Percentiles rank a stretch among this genome's conserved stretches.
These are phyloP conservation scores for Kradibia gibbosae DNA, from an alignment of 1,140 invertebrate species.

Conservation along the genomic window DNA sequence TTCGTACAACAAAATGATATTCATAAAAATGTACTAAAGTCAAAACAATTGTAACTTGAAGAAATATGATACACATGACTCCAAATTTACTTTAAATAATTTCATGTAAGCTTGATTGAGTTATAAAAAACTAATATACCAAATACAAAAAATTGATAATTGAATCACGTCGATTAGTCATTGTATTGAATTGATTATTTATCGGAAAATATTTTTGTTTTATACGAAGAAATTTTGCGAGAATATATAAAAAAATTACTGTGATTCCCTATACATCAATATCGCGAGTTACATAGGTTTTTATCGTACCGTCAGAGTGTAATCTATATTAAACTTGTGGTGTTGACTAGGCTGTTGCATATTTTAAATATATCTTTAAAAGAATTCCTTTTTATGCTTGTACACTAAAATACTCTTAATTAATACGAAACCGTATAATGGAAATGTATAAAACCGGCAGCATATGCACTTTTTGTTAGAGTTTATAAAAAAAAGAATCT, in stretches of 20 bases:
- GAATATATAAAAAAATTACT: slow-evolving; percentile 2
- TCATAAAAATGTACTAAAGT: neutral
- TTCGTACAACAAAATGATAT: neutral
- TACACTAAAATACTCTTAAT: neutral
- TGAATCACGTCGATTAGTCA: neutral
- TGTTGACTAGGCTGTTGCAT: neutral
- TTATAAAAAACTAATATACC: neutral
- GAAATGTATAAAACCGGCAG: neutral
- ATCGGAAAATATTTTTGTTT: neutral
- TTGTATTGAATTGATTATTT: neutral
- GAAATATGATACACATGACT: neutral
- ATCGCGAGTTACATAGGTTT: slow-evolving; percentile 19
- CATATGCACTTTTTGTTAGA: neutral
- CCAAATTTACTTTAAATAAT: neutral
- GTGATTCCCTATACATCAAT: slow-evolving; percentile 1
- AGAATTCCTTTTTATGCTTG: neutral
- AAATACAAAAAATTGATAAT: neutral
- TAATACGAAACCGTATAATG: neutral
- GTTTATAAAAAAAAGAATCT: neutral
- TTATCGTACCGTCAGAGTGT: slow-evolving; percentile 7
- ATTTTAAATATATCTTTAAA: slow-evolving; percentile 9
- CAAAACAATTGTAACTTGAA: neutral
- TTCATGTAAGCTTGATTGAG: neutral
- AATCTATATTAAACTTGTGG: neutral
- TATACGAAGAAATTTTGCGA: neutral